Conservation (phyloP, 2,888 invertebrate species). For the Watsonalla binaria region DNA sequence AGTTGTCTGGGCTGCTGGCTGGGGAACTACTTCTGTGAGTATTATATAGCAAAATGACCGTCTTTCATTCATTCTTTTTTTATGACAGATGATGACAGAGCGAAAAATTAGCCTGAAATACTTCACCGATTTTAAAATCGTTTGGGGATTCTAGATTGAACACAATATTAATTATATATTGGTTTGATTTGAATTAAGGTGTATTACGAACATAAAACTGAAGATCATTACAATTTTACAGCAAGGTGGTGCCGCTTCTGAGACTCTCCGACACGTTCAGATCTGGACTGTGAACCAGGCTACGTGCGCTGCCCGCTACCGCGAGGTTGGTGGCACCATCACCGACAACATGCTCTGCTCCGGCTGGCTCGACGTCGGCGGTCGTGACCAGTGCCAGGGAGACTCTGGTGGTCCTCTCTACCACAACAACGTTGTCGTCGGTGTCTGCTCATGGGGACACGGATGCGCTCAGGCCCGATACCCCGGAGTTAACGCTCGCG, state of each 20-base stretch:
- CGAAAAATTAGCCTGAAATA: no score
- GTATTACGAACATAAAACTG: no score
- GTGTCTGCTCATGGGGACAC: conserved; percentile 33
- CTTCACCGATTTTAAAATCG: no score
- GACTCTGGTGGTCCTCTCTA: conserved; percentile 46
- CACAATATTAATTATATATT: no score
- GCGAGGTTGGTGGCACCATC: conserved; percentile 8
- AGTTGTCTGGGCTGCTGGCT: conserved; percentile 51
- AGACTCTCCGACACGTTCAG: conserved; percentile 33
- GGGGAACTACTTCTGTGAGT: conserved; percentile 50
- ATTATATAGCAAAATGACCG: neutral
- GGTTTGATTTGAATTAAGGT: no score
- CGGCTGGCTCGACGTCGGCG: conserved; percentile 43
- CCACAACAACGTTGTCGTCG: conserved; percentile 36
- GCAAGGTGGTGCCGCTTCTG: conserved; percentile 8
- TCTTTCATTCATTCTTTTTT: no score
- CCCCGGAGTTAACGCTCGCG: conserved; percentile 41
- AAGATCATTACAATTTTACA: neutral
- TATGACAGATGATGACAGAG: no score
- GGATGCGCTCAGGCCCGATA: conserved; percentile 25
- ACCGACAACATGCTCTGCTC: conserved; percentile 46
- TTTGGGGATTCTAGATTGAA: no score
- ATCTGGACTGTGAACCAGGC: conserved; percentile 31
- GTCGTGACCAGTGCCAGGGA: conserved; percentile 42
- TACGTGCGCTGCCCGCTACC: conserved; percentile 22